Evolutionary conservation across 35 echinoderm and acorn worm genomes (phyloP).

Genomic region (Antedon bifida): DNA sequence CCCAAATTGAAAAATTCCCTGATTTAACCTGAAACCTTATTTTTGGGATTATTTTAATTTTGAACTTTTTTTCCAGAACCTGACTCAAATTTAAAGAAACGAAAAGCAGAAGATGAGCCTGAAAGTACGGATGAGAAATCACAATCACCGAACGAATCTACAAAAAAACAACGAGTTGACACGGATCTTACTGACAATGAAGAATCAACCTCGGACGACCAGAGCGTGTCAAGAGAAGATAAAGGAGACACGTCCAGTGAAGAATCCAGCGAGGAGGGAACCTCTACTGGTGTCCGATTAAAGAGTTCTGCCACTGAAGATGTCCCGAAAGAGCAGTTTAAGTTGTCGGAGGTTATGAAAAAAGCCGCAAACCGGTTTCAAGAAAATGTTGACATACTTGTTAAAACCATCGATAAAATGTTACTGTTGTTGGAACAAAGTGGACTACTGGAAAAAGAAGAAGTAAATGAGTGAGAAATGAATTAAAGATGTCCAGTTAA

Average conservation of each 20-base stretch:
- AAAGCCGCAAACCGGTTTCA: neutral
- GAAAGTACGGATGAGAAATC: neutral
- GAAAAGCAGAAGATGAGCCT: neutral
- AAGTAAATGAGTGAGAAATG: neutral
- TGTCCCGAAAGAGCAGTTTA: neutral
- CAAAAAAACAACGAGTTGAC: neutral
- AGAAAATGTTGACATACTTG: neutral
- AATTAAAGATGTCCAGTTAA: neutral
- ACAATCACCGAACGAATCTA: neutral
- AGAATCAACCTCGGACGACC: neutral
- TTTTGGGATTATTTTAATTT: too few relatives aligned
- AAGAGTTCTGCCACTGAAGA: neutral
- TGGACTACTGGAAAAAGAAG: neutral
- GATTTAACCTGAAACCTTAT: too few relatives aligned
- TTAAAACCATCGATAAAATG: neutral
- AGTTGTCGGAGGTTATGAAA: neutral
- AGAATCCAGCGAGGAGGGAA: neutral
- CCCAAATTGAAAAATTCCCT: too few relatives aligned
- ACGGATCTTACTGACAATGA: neutral
- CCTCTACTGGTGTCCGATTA: neutral
- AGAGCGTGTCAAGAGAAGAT: neutral
- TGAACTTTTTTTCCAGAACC: neutral
- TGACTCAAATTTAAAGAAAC: neutral
- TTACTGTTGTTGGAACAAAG: neutral
- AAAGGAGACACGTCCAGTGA: neutral